Evolutionary conservation across 2,797 vertebrate species (phyloP).

Genomic region (Chelonia mydas): DNA sequence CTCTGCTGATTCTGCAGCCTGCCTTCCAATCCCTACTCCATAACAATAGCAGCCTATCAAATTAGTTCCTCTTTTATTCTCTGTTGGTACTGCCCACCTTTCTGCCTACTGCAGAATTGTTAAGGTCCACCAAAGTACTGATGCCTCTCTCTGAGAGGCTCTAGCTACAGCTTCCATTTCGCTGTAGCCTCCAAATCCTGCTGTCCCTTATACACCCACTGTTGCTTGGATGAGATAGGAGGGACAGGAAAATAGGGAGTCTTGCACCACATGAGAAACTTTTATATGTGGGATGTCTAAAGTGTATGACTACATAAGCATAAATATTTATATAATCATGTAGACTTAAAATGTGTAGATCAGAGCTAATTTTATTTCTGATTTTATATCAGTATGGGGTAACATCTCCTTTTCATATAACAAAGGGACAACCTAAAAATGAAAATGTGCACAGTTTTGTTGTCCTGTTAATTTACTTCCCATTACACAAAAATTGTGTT

Average conservation of each 20-base stretch:
- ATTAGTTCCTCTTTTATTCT: background rate
- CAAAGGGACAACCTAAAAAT: background rate
- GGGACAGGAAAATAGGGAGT: background rate
- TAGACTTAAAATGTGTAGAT: background rate
- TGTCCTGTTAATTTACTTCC: background rate
- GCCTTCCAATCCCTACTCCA: background rate
- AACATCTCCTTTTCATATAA: background rate
- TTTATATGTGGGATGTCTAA: background rate
- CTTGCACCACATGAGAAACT: background rate
- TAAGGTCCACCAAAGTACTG: background rate
- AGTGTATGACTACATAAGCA: background rate
- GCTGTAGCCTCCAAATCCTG: background rate
- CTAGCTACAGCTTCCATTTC: accelerated
- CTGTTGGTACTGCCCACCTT: accelerated
- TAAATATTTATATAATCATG: background rate
- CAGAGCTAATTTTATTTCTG: background rate
- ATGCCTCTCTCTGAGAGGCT: background rate
- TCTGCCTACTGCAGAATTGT: background rate
- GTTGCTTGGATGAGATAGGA: background rate
- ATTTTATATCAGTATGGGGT: background rate
- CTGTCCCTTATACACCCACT: accelerated
- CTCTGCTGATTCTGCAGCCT: background rate
- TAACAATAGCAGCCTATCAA: background rate
- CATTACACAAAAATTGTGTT: background rate
- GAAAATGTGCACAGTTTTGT: accelerated